phyloP scores from a whole-genome alignment of 2,113 vertebrate species.

The Vidua macroura region DNA sequence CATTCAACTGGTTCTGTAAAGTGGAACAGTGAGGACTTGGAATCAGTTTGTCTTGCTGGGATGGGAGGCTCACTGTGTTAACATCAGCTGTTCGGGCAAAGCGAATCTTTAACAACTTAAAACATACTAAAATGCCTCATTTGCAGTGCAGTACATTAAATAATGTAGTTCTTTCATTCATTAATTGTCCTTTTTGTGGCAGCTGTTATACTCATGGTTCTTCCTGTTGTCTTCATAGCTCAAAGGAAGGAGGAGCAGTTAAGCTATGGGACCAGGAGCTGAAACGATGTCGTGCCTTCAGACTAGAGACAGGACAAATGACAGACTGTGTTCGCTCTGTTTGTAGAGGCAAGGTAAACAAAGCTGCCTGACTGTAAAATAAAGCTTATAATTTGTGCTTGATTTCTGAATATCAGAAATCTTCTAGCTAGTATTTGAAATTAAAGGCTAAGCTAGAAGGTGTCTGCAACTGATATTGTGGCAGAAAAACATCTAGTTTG shows the following conservation, averaged over 20 bases:
- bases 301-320: slow-evolving; percentile 89
- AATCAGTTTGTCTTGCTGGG: not conserved
- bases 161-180: not conserved
- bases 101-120: not conserved
- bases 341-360: slow-evolving; percentile 89
- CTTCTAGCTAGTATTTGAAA: not conserved
- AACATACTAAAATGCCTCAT: not conserved
- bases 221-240: slow-evolving; percentile 69
- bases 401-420: not conserved
- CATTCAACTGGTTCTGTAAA: not conserved
- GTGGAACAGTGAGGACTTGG: not conserved
- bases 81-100: not conserved
- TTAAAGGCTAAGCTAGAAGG: not conserved
- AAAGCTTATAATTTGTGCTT: not conserved
- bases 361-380: not conserved
- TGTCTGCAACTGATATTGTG: not conserved
- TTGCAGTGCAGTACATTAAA: not conserved
- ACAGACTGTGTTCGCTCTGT: slow-evolving; percentile 94
- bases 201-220: not conserved
- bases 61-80: not conserved
- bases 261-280: slow-evolving; percentile 98
- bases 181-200: not conserved
- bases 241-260: slow-evolving; percentile 95
- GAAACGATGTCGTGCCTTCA: slow-evolving; percentile 92
- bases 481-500: not conserved